A percentile compares a stretch with the other conserved stretches of the same genome.
Conservation (phyloP, 2,888 invertebrate genomes). For the Hemaris fuciformis region DNA sequence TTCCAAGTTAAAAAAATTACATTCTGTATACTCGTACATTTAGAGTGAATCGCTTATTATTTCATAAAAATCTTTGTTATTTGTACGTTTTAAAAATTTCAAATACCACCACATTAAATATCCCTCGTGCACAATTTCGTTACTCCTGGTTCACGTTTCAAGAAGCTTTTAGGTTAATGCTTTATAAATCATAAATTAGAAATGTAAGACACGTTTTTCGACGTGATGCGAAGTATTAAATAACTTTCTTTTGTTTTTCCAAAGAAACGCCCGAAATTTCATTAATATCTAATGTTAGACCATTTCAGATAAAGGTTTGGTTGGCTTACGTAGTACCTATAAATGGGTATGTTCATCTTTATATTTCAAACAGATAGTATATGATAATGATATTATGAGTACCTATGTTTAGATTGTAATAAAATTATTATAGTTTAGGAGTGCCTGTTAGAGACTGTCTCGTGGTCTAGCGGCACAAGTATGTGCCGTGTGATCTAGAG, state of each 20-base stretch:
- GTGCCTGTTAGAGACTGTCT: too few species aligned
- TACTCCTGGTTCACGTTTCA: conserved; percentile 44
- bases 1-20: too few species aligned
- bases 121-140: conserved; percentile 49
- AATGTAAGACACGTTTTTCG: conserved; percentile 54
- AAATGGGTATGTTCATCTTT: neutral
- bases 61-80: neutral
- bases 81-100: neutral
- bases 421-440: too few species aligned
- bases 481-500: too few species aligned
- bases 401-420: too few species aligned
- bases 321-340: neutral
- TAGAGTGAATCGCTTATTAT: too few species aligned
- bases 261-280: conserved; percentile 35
- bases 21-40: too few species aligned
- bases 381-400: too few species aligned
- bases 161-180: conserved; percentile 64
- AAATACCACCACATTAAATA: conserved; percentile 31
- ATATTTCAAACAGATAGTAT: neutral
- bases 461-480: too few species aligned
- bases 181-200: conserved; percentile 67
- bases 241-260: conserved; percentile 34
- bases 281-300: conserved; percentile 36
- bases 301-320: conserved; percentile 25
- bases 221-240: conserved; percentile 44